Percentiles rank a stretch among this genome's conserved stretches.
Conservation (phyloP, 2,113 vertebrate genomes). For the Geothlypis trichas region DNA sequence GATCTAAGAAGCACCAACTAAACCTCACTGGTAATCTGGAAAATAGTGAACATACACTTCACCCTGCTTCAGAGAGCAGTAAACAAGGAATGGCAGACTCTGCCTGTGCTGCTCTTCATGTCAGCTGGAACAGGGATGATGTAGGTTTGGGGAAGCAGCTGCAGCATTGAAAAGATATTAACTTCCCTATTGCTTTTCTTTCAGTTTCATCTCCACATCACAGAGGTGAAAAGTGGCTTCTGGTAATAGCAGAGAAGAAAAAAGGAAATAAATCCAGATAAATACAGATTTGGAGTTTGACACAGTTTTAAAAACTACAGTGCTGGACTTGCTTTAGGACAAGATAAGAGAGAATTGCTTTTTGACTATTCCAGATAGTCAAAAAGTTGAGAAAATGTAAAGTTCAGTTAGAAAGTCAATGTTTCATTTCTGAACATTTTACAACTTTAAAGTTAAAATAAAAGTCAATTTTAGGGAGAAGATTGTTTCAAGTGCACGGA, state of each 20-base stretch:
- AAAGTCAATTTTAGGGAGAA: neutral
- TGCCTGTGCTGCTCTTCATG: neutral
- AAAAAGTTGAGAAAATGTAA: neutral
- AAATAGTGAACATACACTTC: neutral
- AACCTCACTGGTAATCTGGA: neutral
- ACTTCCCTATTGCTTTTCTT: neutral
- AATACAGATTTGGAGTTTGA: neutral
- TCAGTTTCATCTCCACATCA: neutral
- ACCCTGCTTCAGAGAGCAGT: neutral
- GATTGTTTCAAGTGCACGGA: neutral
- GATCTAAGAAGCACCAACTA: constrained; percentile 7
- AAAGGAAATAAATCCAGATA: neutral
- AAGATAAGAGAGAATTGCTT: neutral
- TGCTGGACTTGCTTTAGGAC: neutral
- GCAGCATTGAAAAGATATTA: neutral
- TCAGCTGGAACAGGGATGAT: neutral
- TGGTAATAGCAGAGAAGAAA: neutral
- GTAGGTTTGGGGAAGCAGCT: neutral
- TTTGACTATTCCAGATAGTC: neutral
- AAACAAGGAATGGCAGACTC: neutral
- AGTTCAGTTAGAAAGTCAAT: neutral
- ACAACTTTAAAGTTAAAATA: neutral
- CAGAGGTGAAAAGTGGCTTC: neutral
- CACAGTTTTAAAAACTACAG: neutral
- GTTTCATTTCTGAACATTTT: neutral